These are phyloP conservation scores for Ammodramus savannarum DNA, from an alignment of 2,113 vertebrate species.

Conservation along the genomic window DNA sequence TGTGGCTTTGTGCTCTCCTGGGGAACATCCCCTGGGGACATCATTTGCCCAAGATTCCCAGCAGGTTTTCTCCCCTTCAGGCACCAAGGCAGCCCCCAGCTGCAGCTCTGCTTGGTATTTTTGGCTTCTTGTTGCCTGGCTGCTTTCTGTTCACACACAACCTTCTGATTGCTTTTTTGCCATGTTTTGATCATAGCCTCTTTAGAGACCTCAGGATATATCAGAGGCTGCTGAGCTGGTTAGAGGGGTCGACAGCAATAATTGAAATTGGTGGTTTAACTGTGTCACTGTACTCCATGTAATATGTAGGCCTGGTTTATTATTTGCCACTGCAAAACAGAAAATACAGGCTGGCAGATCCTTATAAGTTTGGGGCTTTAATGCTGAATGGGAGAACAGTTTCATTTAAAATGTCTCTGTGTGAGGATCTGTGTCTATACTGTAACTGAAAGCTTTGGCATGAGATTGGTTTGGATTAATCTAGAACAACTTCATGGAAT, in stretches of 20 bases:
- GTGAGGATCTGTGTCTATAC: neutral
- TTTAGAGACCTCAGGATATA: conserved; percentile 10
- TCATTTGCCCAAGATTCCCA: neutral
- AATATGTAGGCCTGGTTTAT: neutral
- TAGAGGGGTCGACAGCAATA: neutral
- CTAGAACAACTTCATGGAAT: neutral
- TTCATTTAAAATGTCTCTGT: neutral
- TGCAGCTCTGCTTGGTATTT: neutral
- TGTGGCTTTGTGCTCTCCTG: neutral
- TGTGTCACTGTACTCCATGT: neutral
- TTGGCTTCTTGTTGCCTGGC: neutral
- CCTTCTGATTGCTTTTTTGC: neutral
- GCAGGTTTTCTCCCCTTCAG: neutral
- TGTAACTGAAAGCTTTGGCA: neutral
- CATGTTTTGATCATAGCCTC: neutral
- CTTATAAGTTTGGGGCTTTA: neutral
- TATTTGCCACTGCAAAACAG: neutral
- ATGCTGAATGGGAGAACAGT: neutral
- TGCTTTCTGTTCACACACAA: neutral
- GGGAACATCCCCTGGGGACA: neutral
- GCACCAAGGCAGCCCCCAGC: neutral
- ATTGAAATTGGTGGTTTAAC: neutral
- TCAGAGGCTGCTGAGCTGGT: neutral
- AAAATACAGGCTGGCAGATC: neutral
- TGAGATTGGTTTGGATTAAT: neutral